A percentile compares a stretch with the other conserved stretches of the same genome.
Conservation (phyloP, 1,140 invertebrate species). For the Mizuhopecten yessoensis region DNA sequence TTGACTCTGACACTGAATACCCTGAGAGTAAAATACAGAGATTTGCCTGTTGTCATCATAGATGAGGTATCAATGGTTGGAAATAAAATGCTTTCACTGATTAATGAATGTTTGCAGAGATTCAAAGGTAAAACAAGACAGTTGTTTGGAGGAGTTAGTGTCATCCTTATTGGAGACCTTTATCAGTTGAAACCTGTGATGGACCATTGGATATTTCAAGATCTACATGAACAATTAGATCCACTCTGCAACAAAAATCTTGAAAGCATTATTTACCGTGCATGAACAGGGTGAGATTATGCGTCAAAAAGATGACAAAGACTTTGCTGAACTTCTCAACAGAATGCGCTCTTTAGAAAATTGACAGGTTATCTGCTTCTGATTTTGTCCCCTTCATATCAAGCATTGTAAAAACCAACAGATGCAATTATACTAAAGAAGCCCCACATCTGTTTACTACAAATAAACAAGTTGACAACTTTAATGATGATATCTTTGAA, state of each 20-base stretch:
- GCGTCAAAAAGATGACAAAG: constrained; percentile 68
- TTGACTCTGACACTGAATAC: constrained; percentile 64
- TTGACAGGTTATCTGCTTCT: too few species aligned
- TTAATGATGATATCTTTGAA: neutral
- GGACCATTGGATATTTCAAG: constrained; percentile 68
- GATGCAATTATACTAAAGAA: too few species aligned
- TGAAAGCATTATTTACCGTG: constrained; percentile 62
- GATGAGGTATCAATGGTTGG: constrained; percentile 73
- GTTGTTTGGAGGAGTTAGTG: constrained; percentile 66
- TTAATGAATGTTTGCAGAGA: constrained; percentile 62
- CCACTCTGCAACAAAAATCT: constrained; percentile 64
- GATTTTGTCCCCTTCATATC: constrained; percentile 46
- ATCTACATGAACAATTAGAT: constrained; percentile 44
- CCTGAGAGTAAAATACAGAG: constrained; percentile 52
- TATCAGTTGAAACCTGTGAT: constrained; percentile 69
- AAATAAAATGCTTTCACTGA: constrained; percentile 63
- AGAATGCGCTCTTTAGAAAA: neutral
- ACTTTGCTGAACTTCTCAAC: constrained; percentile 65
- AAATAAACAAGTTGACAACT: constrained; percentile 44
- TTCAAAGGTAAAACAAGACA: constrained; percentile 50
- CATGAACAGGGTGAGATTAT: constrained; percentile 67
- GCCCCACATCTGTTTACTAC: constrained; percentile 50
- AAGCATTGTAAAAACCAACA: neutral
- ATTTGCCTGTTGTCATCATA: constrained; percentile 63
- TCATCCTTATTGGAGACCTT: constrained; percentile 67